Conservation (phyloP, 2,888 invertebrate genomes). For the Eurytoma adleriae region DNA sequence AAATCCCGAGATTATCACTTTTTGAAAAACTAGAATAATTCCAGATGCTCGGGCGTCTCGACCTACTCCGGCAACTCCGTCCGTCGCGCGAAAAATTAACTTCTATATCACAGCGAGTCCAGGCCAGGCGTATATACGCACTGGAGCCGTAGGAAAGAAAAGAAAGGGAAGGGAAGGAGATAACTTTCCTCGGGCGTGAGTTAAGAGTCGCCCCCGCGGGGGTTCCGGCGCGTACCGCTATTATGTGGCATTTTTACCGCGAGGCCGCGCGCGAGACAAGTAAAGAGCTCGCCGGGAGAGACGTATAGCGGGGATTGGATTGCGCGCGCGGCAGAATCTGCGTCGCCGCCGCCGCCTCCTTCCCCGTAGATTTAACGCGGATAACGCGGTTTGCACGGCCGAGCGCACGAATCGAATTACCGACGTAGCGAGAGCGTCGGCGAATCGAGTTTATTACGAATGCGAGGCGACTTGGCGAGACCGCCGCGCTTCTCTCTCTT, state of each 20-base stretch:
- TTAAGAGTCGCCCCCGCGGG: not conserved
- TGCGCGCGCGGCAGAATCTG: conserved; percentile 18
- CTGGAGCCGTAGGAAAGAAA: not conserved
- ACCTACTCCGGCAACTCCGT: not conserved
- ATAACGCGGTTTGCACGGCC: conserved; percentile 40
- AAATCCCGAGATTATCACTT: conserved; percentile 26
- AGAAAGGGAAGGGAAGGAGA: conserved; percentile 6
- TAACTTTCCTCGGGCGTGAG: conserved; percentile 14
- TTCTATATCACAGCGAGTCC: conserved; percentile 25
- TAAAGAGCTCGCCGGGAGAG: not conserved
- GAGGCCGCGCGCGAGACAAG: conserved; percentile 4
- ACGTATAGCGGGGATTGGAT: conserved; percentile 18
- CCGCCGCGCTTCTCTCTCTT: conserved; percentile 1
- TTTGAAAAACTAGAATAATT: conserved; percentile 37
- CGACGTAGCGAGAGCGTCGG: conserved; percentile 35
- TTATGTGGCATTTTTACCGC: conserved; percentile 22
- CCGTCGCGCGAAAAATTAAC: conserved; percentile 40
- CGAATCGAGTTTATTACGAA: conserved; percentile 55
- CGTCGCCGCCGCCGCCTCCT: not conserved
- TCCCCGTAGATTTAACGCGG: conserved; percentile 35
- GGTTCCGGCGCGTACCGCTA: not conserved
- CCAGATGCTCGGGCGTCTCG: conserved; percentile 18
- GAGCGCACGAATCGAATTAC: conserved; percentile 49
- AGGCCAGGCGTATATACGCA: conserved; percentile 1
- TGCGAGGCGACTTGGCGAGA: conserved; percentile 27